phyloP scores from a whole-genome alignment of 1,140 invertebrate genomes.

The Formica selysi region DNA sequence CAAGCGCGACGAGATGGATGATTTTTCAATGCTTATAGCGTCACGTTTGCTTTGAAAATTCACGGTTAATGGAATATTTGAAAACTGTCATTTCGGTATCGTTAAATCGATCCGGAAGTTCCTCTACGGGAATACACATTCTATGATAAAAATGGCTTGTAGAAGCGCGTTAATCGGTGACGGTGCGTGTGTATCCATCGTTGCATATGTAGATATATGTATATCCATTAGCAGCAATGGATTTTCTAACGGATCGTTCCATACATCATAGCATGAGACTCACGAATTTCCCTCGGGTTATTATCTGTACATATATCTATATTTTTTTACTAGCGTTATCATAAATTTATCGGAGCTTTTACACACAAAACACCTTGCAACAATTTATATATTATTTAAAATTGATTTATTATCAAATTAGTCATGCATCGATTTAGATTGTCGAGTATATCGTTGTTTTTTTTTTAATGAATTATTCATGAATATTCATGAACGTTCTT shows the following conservation, averaged over 20 bases:
- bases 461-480: neutral
- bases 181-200: neutral
- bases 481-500: neutral
- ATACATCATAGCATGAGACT: constrained; percentile 36
- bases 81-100: constrained; percentile 52
- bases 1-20: constrained; percentile 8
- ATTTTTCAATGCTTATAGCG: constrained; percentile 22
- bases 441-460: neutral
- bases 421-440: neutral
- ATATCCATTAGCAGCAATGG: constrained; percentile 48
- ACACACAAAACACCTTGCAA: neutral
- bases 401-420: neutral
- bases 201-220: constrained; percentile 34
- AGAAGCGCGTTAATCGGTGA: constrained; percentile 38
- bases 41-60: constrained; percentile 29
- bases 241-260: constrained; percentile 32
- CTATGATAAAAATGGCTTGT: constrained; percentile 28
- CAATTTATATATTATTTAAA: neutral
- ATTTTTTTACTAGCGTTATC: neutral
- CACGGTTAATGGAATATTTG: constrained; percentile 55
- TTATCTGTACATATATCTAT: neutral
- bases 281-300: constrained; percentile 24
- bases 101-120: constrained; percentile 50
- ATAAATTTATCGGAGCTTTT: constrained; percentile 1
- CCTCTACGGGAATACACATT: neutral